Conservation (phyloP, 2,797 vertebrate genomes). For the Gadopsis marmoratus region DNA sequence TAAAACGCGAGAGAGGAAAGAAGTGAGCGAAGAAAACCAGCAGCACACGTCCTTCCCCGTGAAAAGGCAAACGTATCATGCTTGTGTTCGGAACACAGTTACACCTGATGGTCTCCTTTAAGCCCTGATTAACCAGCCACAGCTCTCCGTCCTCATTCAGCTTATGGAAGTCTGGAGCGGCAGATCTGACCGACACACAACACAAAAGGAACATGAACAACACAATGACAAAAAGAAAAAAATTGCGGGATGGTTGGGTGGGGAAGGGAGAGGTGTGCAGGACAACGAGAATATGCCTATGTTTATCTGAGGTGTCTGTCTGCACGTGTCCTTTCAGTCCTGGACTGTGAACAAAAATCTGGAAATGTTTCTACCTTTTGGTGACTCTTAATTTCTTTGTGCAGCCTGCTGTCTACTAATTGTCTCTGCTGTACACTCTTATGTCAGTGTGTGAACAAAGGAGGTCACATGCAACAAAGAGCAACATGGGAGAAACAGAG, state of each 20-base stretch:
- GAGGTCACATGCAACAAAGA: conserved; percentile 21
- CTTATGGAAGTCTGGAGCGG: conserved; percentile 92
- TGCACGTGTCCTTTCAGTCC: neutral
- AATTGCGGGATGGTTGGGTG: conserved; percentile 60
- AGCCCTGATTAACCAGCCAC: conserved; percentile 99
- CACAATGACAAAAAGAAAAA: conserved; percentile 66
- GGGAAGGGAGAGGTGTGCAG: neutral
- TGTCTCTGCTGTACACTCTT: neutral
- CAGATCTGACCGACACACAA: conserved; percentile 91
- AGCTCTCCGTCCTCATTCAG: conserved; percentile 99
- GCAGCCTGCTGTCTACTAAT: neutral
- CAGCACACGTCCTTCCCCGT: conserved; percentile 32
- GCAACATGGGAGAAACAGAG: conserved; percentile 8
- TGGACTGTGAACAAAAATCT: neutral
- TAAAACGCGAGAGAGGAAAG: conserved; percentile 39
- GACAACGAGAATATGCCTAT: neutral
- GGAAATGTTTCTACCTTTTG: neutral
- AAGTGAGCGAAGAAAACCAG: conserved; percentile 16
- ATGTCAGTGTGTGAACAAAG: conserved; percentile 15
- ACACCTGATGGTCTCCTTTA: conserved; percentile 99
- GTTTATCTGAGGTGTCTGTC: neutral
- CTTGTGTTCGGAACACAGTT: conserved; percentile 79
- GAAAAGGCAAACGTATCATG: conserved; percentile 61
- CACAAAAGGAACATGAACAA: conserved; percentile 83
- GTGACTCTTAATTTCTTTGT: neutral